Base-by-base conservation (phyloP, 2,113 vertebrate genomes). In the Pedetes capensis region DNA sequence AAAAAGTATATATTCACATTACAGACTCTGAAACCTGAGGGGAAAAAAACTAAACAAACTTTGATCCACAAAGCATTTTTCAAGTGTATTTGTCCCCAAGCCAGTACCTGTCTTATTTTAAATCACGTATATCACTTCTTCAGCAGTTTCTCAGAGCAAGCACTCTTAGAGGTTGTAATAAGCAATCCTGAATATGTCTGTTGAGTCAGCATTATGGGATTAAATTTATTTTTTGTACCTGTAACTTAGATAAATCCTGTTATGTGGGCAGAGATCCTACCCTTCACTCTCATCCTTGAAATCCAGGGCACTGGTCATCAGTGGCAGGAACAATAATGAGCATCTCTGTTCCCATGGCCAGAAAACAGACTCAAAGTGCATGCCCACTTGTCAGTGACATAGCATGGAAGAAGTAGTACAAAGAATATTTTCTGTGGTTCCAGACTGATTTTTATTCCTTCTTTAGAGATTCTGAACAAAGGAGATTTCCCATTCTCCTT, bases 31-130 rank as follows among this genome's bases (percentile, higher is more conserved):
- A 82, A 80, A 12, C 44, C 64, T 59, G 61, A 0, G 1, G 11
- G 47, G 74, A 66, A 94, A 78, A 79, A 66, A 72, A 59, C 42
- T 49, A 59, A 27, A 16, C 66, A 57, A 87, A 89, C 8, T 49
- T 91, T 69, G 61, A 69, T 83, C 32, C 49, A 39, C 14, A 68
- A 95, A 74, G 74, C 34, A 76, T 91, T 82, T 94, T 81, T 66
- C n/a, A 85, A 66, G 4, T 23, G 32, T 83, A 29, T 66, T 37
- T 89, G 37, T 87, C 66, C 55, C 20, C 44, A 69, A 47, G 2
- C 8, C 20, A 7, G 39, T 7, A 2, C 18, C 34, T 29, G 13
- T 25, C 39, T 42, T 29, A 51, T 57, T 75, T 51, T 57, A 39
- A 76, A 55, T 89, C 32, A 55, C 1, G 57, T n/a, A 3, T n/a